These are phyloP conservation scores for Trichogramma pretiosum DNA, from an alignment of 1,140 invertebrate genomes.

Conservation along the genomic window DNA sequence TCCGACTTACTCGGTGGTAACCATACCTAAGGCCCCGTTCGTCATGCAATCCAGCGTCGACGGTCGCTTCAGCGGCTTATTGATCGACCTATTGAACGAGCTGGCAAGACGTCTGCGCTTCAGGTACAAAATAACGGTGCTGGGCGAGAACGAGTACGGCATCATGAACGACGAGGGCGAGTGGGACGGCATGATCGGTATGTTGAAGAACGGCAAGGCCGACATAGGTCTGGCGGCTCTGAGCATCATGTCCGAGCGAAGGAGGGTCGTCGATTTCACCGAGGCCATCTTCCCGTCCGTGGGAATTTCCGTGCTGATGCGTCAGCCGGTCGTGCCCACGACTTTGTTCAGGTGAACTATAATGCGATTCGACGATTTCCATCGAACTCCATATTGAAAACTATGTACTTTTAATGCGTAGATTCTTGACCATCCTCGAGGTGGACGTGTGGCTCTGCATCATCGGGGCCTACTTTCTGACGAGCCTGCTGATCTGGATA, in stretches of 20 bases:
- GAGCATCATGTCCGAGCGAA: constrained; percentile 87
- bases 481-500: constrained; percentile 86
- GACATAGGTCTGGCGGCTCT: constrained; percentile 82
- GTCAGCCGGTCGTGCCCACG: constrained; percentile 65
- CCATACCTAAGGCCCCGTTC: constrained; percentile 74
- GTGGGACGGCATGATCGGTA: constrained; percentile 88
- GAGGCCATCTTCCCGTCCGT: constrained; percentile 91
- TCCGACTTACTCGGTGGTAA: constrained; percentile 70
- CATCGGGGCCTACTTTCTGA: constrained; percentile 87
- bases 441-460: constrained; percentile 94
- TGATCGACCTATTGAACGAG: constrained; percentile 81
- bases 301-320: constrained; percentile 87
- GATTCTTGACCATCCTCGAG: constrained; percentile 84
- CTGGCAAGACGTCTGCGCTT: constrained; percentile 76
- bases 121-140: constrained; percentile 75
- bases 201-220: constrained; percentile 79
- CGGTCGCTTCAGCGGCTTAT: constrained; percentile 75
- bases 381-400: background rate
- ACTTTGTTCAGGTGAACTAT: constrained; percentile 90
- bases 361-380: background rate
- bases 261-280: constrained; percentile 89
- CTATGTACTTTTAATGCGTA: too few species aligned
- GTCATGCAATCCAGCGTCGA: constrained; percentile 60
- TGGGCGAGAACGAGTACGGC: constrained; percentile 71
- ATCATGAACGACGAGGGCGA: constrained; percentile 74